Evolutionary conservation across 2,888 invertebrate species (phyloP), one percentile per base, ranked within the genome.

Genomic region (Drosophila phalerata): DNA sequence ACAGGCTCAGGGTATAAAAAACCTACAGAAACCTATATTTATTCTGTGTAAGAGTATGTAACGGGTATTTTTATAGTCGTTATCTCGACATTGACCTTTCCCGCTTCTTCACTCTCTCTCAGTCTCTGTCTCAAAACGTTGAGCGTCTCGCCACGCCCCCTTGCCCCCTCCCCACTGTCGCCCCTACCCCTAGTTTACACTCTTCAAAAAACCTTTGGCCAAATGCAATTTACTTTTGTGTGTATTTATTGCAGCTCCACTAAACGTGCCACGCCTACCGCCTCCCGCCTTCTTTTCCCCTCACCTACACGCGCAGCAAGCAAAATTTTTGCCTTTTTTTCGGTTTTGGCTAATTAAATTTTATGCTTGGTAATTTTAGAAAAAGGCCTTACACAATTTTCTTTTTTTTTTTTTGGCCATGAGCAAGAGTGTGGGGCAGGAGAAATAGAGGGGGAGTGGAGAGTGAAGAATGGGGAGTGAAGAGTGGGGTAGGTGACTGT

Each of bases 291-390:
- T 1, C 32, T 37, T 17, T 11, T 28, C 37, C 1, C 57, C 22
- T 13, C 49, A 5, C 8, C 28, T 28, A 2, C 28, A 28, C 43
- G 37, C 53, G 53, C 67, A 55, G 60, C 53, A 42, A 48, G 67
- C 58, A 22, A 56, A 43, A 63, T 66, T 49, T 74, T 38, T 62
- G 2, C n/a, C 9, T n/a, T 47, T 57, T 47, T 84, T 83, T 79
- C 66, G 85, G 86, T 85, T 88, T 88, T 88, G 85, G 88, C 88
- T 85, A 85, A 85, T 85, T 85, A 88, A 85, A 85, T 85, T 85
- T 85, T 85, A 88, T 85, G 85, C 88, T 85, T 84, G 88, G 85
- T 88, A 88, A 86, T 85, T 85, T 88, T 88, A 81, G 78, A 82
- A 81, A 84, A 87, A 85, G 81, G 81, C 81, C 81, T 70, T 78